Evolutionary conservation across 1,140 invertebrate species (phyloP).

Genomic region (Drosophila pseudoananassae): DNA sequence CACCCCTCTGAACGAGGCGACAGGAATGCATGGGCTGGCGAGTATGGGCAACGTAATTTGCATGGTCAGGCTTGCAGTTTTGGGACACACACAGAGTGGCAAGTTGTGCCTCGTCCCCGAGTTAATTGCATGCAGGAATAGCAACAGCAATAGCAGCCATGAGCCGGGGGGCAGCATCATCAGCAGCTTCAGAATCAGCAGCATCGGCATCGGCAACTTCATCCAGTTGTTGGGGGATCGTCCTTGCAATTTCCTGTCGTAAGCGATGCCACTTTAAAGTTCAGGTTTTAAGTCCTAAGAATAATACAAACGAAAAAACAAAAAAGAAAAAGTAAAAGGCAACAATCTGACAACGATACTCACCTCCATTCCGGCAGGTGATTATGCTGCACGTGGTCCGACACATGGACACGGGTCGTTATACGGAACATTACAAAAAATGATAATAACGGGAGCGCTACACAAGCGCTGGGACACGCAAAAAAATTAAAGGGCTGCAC

Average conservation of each 20-base stretch:
- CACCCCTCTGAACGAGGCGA: slow-evolving; percentile 26
- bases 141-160: slow-evolving; percentile 15
- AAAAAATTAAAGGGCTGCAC: slow-evolving; percentile 58
- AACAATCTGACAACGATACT: slow-evolving; percentile 32
- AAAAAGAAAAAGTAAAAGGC: slow-evolving; percentile 1
- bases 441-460: slow-evolving; percentile 13
- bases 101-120: slow-evolving; percentile 51
- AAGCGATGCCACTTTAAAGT: slow-evolving; percentile 50
- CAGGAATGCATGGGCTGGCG: slow-evolving; percentile 30
- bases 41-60: slow-evolving; percentile 71
- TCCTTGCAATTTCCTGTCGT: slow-evolving; percentile 54
- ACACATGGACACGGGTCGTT: slow-evolving; percentile 41
- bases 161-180: not conserved
- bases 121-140: slow-evolving; percentile 75
- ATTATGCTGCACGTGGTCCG: slow-evolving; percentile 40
- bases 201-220: slow-evolving; percentile 65
- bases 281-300: slow-evolving; percentile 32
- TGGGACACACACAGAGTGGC: slow-evolving; percentile 56
- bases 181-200: slow-evolving; percentile 34
- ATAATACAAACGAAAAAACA: slow-evolving; percentile 16
- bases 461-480: slow-evolving; percentile 50
- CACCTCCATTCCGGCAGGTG: slow-evolving; percentile 29
- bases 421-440: slow-evolving; percentile 35
- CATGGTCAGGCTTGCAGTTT: slow-evolving; percentile 76
- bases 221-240: slow-evolving; percentile 60